A percentile compares a stretch with the other conserved stretches of the same genome.
Conservation (phyloP, 2,888 invertebrate species). For the Hipparchia semele region DNA sequence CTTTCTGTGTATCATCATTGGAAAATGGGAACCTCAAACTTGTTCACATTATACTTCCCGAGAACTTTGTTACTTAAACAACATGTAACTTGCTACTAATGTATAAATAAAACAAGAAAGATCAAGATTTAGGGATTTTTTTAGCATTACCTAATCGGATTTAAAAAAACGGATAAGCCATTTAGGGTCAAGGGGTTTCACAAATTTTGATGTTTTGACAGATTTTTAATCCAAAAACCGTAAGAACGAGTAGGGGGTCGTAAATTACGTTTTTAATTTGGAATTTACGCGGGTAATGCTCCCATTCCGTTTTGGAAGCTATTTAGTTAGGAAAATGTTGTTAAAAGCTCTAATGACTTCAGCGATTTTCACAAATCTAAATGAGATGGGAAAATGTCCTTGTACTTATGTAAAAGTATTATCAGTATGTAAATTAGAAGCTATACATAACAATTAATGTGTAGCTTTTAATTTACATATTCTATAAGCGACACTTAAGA, state of each 20-base stretch:
- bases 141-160: neutral
- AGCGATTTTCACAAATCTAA: slow-evolving; percentile 22
- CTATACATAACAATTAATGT: too few species aligned
- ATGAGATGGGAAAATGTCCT: neutral
- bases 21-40: neutral
- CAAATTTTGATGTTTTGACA: too few species aligned
- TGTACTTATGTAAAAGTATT: too few species aligned
- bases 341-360: slow-evolving; percentile 19
- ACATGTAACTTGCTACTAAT: neutral
- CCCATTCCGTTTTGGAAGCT: neutral
- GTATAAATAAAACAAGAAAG: too few species aligned
- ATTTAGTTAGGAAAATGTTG: slow-evolving; percentile 1
- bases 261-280: slow-evolving; percentile 1
- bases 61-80: neutral
- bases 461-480: too few species aligned
- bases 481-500: too few species aligned
- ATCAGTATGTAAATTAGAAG: too few species aligned
- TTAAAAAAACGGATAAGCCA: too few species aligned
- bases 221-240: too few species aligned
- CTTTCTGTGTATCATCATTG: slow-evolving; percentile 6
- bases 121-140: neutral
- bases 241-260: neutral
- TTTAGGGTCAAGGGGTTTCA: too few species aligned
- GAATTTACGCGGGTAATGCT: neutral
- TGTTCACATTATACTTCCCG: neutral